A percentile compares a stretch with the other conserved stretches of the same genome.
Conservation (phyloP, 2,797 vertebrate genomes). For the Macroramphosus scolopax region DNA sequence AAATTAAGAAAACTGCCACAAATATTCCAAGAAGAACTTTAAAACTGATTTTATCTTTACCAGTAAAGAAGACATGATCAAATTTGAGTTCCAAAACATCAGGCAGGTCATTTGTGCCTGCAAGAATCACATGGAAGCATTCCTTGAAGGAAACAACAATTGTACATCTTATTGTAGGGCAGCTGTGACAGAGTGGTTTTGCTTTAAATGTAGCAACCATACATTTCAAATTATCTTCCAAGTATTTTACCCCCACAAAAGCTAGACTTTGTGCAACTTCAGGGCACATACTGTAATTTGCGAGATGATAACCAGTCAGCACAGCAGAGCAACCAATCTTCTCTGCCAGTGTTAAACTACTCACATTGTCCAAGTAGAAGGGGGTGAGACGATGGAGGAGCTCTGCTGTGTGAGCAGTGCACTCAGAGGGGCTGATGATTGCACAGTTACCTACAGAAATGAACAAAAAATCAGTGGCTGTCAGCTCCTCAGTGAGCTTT, state of each 20-base stretch:
- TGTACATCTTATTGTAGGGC: conserved; percentile 1
- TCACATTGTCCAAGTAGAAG: conserved; percentile 78
- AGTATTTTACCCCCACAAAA: no score
- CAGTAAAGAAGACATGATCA: conserved; percentile 78
- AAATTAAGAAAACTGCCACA: background rate
- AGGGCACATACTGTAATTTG: no score
- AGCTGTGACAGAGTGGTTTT: no score
- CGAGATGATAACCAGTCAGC: no score
- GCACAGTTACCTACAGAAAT: conserved; percentile 75
- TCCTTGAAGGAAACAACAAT: conserved; percentile 66
- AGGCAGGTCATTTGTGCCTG: conserved; percentile 58
- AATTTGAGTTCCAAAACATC: conserved; percentile 77
- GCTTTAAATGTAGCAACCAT: no score
- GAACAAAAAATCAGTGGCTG: conserved; percentile 3
- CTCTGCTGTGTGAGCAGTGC: conserved; percentile 68
- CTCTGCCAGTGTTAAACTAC: conserved; percentile 39
- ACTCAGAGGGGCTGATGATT: conserved; percentile 72
- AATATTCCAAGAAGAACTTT: background rate
- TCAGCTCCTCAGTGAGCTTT: background rate
- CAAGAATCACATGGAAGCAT: conserved; percentile 76
- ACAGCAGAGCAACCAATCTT: background rate
- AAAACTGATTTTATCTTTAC: conserved; percentile 42
- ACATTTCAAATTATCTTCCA: no score
- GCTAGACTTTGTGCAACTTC: no score
- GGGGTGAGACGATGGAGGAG: conserved; percentile 76